These are phyloP conservation scores for Ellobium chinense DNA, from an alignment of 2,888 invertebrate species.

Conservation along the genomic window DNA sequence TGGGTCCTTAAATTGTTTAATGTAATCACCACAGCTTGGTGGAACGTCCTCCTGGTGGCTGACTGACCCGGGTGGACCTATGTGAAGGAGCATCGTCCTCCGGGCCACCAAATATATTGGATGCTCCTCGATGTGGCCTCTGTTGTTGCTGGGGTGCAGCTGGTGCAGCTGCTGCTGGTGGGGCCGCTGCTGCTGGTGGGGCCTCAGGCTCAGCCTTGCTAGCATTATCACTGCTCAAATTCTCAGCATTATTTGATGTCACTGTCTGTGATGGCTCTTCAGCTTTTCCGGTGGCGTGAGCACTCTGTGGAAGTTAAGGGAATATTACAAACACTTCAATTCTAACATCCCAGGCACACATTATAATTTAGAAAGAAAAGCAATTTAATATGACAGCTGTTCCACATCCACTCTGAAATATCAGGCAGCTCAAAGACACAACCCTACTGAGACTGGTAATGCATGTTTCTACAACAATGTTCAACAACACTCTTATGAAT, in stretches of 20 bases:
- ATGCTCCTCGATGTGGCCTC: conserved; percentile 4
- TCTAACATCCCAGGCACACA: background rate
- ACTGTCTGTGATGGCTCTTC: too few relatives aligned
- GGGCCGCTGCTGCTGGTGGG: background rate
- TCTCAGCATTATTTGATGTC: too few relatives aligned
- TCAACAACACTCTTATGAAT: too few relatives aligned
- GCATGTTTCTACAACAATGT: too few relatives aligned
- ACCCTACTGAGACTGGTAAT: too few relatives aligned
- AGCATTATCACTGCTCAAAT: too few relatives aligned
- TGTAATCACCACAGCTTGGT: conserved; percentile 51
- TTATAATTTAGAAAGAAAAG: background rate
- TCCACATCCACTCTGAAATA: too few relatives aligned
- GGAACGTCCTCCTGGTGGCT: conserved; percentile 55
- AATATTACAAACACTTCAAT: too few relatives aligned
- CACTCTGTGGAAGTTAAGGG: too few relatives aligned
- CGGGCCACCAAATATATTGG: conserved; percentile 1
- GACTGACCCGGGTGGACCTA: conserved; percentile 51
- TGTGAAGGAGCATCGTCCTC: background rate
- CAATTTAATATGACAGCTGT: background rate
- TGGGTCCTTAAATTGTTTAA: too few relatives aligned
- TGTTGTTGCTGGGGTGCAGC: conserved; percentile 23
- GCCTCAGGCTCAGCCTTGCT: background rate
- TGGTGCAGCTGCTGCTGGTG: background rate
- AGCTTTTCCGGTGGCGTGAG: too few relatives aligned
- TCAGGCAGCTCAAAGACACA: too few relatives aligned